Evolutionary conservation across 2,113 vertebrate genomes (phyloP), one percentile per base, ranked within the genome.

Genomic region (Hippotragus niger): DNA sequence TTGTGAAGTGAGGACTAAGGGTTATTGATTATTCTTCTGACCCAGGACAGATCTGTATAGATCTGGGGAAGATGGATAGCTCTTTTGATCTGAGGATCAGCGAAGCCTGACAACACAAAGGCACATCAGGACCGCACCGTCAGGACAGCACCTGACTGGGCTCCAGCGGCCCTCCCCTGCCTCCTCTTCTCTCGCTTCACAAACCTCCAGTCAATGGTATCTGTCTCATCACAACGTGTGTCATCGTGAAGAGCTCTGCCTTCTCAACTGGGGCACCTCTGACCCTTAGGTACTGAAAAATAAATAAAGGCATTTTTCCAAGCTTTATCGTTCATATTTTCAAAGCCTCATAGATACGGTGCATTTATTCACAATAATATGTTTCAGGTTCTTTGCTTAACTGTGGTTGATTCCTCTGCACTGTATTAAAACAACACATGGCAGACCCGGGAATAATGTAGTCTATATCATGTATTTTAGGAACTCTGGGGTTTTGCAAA

Each of bases 61-160:
- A 97, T 98, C 94, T n/a, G 19, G 27, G 52, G 94, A 93, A 96
- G 97, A 96, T 53, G 52, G 93, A 97, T 96, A 62, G 78, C 78
- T 97, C 90, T 94, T 97, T 97, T 96, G 96, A 98, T 95, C 55
- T 40, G 92, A 74, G 87, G 47, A 82, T 91, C 88, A 97, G 84
- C 60, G 40, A 33, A n/a, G 40, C 55, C 86, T 96, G 89, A 92
- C 86, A 89, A 17, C 86, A 64, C 45, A 60, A 36, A 33, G 45
- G 47, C 82, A 16, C 10, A 1, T 36, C 45, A 52, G 50, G 88
- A 29, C 62, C 27, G 43, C 1, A 0, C 43, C 7, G 2, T 45
- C 36, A 15, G 5, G 2, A 2, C 0, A 5, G 47, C 33, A 58
- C 53, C 52, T 67, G 47, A 4, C 0, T 2, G 16, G 17, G 21